Base-by-base conservation (phyloP, 2,797 vertebrate genomes). In the Vultur gryphus region DNA sequence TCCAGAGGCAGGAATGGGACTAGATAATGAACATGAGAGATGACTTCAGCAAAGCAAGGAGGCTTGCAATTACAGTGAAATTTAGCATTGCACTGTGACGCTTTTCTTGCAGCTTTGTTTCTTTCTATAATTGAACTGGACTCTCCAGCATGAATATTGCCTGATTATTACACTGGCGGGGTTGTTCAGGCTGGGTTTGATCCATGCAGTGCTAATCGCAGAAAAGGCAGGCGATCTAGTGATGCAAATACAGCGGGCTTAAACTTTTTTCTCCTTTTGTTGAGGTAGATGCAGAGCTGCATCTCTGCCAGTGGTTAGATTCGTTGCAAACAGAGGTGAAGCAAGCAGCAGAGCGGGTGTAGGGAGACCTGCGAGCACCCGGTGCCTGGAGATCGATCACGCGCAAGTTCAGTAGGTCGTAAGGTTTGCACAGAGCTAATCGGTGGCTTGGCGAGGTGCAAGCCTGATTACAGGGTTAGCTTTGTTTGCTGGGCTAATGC, bases 321-420 rank as follows among this genome's bases (percentile, higher is more conserved):
- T 73, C 15, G 2, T 12, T 41, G 72, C 51, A 75, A 12, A 26
- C 13, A 3, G 8, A 31, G 57, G 57, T 39, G 62, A 49, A 66
- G 55, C 0, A 13, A 46, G 61, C 21, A 5, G 61, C n/a, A 21
- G 41, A 25, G 70, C 28, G 1, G 4, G 26, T 2, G 10, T 4
- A 19, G 70, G 64, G 64, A 52, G 77, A 13, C 21, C 21, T 48
- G 46, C 4, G 24, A 48, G 54, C 0, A 4, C 44, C 46, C 35
- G 0, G 11, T 43, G 35, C 52, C 1, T 5, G 0, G 43, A 61
- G 51, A 35, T 75, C 25, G 7, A 2, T 78, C 65, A 1, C 7
- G 3, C 16, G 2, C 6, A 4, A 25, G 33, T 49, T 71, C 75
- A 28, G 65, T 3, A 6, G 35, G 33, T 20, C 3, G 3, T 4